phyloP scores from a whole-genome alignment of 2,797 vertebrate genomes.

The Macroramphosus scolopax region DNA sequence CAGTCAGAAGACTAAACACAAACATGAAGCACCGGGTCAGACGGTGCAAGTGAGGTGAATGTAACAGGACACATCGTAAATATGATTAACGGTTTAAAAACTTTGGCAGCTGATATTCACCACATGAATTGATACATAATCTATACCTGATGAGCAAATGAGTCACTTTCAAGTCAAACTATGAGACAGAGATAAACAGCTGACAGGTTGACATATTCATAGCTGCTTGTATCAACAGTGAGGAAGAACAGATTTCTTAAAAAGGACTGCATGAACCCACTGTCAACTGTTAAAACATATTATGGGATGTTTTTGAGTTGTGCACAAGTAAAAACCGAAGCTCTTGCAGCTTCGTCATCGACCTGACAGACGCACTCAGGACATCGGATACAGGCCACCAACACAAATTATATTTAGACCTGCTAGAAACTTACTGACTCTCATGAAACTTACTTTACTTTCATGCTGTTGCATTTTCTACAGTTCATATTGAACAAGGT shows the following conservation, averaged over 20 bases:
- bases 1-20: no score
- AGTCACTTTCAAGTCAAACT: no score
- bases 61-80: no score
- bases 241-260: constrained; percentile 16
- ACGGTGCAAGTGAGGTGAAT: no score
- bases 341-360: constrained; percentile 12
- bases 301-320: neutral
- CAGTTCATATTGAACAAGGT: constrained; percentile 4
- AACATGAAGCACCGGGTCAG: no score
- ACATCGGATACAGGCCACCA: constrained; percentile 45
- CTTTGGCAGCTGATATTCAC: no score
- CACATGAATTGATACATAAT: no score
- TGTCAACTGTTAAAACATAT: neutral
- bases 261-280: neutral
- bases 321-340: constrained; percentile 10
- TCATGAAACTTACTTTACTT: constrained; percentile 2
- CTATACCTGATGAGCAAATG: no score
- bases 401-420: constrained; percentile 58
- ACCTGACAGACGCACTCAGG: constrained; percentile 20
- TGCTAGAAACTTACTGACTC: constrained; percentile 12
- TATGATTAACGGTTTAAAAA: no score
- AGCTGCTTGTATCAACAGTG: neutral
- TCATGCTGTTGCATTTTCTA: constrained; percentile 13
- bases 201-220: constrained; percentile 24
- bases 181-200: constrained; percentile 48